phyloP scores from a whole-genome alignment of 2,113 vertebrate genomes.

The Sapajus apella region DNA sequence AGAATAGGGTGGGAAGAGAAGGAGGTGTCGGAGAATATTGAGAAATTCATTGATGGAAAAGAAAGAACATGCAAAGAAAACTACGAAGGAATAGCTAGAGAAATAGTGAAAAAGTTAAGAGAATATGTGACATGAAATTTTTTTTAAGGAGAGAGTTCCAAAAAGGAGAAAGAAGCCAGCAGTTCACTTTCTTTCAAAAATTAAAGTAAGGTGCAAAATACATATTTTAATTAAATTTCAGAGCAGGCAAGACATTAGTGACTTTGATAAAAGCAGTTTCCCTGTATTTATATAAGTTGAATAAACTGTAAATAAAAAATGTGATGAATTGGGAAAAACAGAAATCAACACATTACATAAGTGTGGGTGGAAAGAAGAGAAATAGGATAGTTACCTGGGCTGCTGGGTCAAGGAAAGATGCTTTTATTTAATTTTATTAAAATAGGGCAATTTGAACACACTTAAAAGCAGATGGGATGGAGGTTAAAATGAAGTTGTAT shows the following conservation, averaged over 20 bases:
- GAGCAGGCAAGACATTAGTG: background rate
- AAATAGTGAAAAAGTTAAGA: background rate
- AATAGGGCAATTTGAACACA: background rate
- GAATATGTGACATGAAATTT: background rate
- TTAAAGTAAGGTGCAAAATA: background rate
- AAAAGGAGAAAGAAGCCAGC: background rate
- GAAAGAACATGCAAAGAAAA: background rate
- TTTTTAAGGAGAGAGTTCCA: background rate
- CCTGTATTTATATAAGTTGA: background rate
- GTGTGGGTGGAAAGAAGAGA: background rate
- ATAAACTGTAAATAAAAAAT: background rate
- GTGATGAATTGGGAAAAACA: background rate
- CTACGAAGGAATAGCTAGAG: background rate
- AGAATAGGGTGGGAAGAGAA: background rate
- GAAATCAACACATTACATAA: background rate
- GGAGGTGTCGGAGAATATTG: background rate
- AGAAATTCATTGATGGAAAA: background rate
- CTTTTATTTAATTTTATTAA: background rate
- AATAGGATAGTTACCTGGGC: background rate
- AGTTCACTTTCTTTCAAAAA: background rate
- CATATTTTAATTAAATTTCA: background rate
- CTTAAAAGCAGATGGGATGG: background rate
- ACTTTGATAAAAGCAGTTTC: background rate
- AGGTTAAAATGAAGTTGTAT: background rate
- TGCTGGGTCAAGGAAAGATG: background rate